Conservation (phyloP, 2,888 invertebrate species). For the Apamea crenata region DNA sequence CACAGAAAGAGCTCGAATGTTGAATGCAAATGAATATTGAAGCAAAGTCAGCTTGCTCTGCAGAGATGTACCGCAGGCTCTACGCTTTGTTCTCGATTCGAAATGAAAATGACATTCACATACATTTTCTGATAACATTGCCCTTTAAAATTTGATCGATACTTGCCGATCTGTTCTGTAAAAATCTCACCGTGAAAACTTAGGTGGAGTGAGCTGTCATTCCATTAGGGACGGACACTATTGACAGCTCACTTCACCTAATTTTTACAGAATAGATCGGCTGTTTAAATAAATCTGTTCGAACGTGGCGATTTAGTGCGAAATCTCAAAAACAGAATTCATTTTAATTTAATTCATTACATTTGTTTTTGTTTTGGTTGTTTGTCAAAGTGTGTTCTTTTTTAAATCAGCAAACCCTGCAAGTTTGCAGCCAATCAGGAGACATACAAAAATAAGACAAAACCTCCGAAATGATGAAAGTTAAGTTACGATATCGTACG, state of each 20-base stretch:
- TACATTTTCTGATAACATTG: not conserved
- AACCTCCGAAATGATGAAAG: not conserved
- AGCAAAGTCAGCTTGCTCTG: slow-evolving; percentile 70
- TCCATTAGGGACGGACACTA: no score
- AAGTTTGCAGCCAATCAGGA: not conserved
- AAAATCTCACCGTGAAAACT: no score
- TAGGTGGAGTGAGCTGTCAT: no score
- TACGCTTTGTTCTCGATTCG: slow-evolving; percentile 67
- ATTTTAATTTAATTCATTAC: not conserved
- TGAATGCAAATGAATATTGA: slow-evolving; percentile 82
- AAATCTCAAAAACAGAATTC: not conserved
- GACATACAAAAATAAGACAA: not conserved
- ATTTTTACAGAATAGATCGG: not conserved
- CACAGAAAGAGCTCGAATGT: slow-evolving; percentile 75
- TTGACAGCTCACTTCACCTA: no score
- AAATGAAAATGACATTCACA: not conserved
- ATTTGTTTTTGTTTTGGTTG: not conserved
- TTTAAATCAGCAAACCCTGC: not conserved
- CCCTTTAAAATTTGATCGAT: no score
- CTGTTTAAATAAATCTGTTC: not conserved
- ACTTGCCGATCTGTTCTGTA: no score
- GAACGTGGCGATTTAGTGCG: not conserved
- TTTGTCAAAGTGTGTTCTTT: not conserved
- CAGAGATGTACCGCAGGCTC: slow-evolving; percentile 52
- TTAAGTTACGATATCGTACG: not conserved